Conservation (phyloP, 2,888 invertebrate species). For the Pelosia muscerda region DNA sequence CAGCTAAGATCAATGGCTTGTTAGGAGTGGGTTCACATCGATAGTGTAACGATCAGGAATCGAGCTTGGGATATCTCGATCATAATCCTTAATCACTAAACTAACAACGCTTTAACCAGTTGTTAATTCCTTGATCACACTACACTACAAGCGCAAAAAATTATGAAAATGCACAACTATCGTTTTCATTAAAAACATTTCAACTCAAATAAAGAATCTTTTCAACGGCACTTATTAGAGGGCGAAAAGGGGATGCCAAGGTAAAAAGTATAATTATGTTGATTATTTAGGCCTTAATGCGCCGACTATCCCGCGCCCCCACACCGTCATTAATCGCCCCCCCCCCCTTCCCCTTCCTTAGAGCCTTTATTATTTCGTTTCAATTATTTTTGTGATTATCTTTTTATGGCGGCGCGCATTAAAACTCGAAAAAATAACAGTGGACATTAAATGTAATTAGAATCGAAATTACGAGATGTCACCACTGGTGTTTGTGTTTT, state of each 20-base stretch:
- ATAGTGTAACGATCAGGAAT: too few species aligned
- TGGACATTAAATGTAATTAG: constrained; percentile 85
- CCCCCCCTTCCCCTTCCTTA: constrained; percentile 56
- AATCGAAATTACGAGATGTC: constrained; percentile 84
- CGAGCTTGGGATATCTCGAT: too few species aligned
- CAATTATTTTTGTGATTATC: constrained; percentile 87
- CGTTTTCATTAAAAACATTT: constrained; percentile 55
- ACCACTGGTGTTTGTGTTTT: constrained; percentile 67
- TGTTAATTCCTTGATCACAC: constrained; percentile 1
- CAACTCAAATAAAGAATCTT: constrained; percentile 74
- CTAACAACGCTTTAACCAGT: too few species aligned
- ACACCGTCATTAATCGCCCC: constrained; percentile 80
- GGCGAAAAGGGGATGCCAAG: constrained; percentile 77
- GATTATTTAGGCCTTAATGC: constrained; percentile 86
- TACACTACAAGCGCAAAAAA: not conserved
- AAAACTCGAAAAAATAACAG: constrained; percentile 85
- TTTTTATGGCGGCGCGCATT: constrained; percentile 85
- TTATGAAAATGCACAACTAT: constrained; percentile 58
- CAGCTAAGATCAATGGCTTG: too few species aligned
- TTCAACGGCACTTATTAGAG: constrained; percentile 74
- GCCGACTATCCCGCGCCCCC: constrained; percentile 79
- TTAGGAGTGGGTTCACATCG: too few species aligned
- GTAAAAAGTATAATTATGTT: constrained; percentile 87
- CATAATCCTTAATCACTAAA: too few species aligned
- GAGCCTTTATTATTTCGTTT: constrained; percentile 86